phyloP scores from a whole-genome alignment of 2,888 invertebrate species.

The Pseudococcus viburni region DNA sequence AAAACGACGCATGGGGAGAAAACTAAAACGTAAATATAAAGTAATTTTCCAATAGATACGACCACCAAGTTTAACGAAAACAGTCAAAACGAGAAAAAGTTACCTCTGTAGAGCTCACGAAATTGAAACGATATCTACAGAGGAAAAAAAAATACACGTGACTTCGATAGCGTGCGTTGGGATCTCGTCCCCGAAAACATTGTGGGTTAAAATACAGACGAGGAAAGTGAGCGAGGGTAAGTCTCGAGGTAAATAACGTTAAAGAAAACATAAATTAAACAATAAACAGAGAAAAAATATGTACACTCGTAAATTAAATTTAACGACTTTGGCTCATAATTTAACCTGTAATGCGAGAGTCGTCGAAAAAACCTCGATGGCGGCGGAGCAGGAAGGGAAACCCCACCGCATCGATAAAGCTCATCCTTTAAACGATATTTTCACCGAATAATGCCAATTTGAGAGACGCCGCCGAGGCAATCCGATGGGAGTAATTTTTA shows the following conservation, averaged over 20 bases:
- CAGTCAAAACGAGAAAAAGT: too few relatives aligned
- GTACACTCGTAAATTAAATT: slow-evolving; percentile 28
- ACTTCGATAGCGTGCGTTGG: background rate
- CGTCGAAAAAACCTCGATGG: background rate
- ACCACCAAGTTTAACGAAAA: background rate
- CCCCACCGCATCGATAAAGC: background rate
- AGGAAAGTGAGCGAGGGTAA: background rate
- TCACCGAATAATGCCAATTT: slow-evolving; percentile 7
- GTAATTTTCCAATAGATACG: background rate
- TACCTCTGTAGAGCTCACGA: too few relatives aligned
- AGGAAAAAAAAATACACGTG: background rate
- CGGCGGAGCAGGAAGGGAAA: background rate
- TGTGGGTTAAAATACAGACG: background rate
- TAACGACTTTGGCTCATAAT: slow-evolving; percentile 20
- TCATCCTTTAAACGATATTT: background rate
- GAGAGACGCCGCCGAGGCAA: background rate
- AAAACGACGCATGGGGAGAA: background rate
- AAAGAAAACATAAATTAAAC: slow-evolving; percentile 32
- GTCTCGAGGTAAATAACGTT: background rate
- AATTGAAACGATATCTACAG: background rate
- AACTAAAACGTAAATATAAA: background rate
- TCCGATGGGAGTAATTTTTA: slow-evolving; percentile 7
- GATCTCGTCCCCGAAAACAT: background rate
- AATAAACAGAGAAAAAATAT: slow-evolving; percentile 25
- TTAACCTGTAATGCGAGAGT: slow-evolving; percentile 21